Percentiles rank a stretch among this genome's conserved stretches.
These are phyloP conservation scores for Molossus alvarezi DNA, from an alignment of 2,797 vertebrate genomes.

Conservation along the genomic window DNA sequence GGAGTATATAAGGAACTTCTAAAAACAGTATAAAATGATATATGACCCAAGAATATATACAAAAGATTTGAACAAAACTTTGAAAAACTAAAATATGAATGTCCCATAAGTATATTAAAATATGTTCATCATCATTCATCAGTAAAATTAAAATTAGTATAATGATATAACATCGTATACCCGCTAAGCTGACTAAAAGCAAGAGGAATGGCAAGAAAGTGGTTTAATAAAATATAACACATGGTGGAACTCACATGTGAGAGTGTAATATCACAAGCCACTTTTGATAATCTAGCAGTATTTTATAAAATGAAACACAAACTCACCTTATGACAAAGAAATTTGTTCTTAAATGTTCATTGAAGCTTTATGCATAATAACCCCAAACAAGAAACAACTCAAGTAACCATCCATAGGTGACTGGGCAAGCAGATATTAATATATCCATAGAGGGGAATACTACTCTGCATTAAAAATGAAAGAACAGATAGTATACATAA, in stretches of 20 bases:
- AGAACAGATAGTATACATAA: not conserved
- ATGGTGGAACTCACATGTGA: not conserved
- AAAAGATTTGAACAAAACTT: not conserved
- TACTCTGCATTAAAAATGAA: not conserved
- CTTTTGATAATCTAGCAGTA: not conserved
- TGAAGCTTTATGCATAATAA: not conserved
- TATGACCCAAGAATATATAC: not conserved
- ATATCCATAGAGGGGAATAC: not conserved
- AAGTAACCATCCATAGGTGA: not conserved
- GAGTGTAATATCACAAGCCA: not conserved
- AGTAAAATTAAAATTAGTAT: not conserved
- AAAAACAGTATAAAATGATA: not conserved
- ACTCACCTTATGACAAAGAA: not conserved
- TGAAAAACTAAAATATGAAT: not conserved
- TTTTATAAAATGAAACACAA: not conserved
- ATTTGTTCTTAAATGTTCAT: not conserved
- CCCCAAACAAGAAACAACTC: not conserved
- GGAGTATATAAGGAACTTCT: not conserved
- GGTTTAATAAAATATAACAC: not conserved
- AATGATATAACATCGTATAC: not conserved
- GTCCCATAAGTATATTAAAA: not conserved
- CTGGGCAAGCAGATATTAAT: not conserved
- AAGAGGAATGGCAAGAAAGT: not conserved
- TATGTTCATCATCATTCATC: not conserved
- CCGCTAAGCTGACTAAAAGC: not conserved